phyloP scores from a whole-genome alignment of 2,113 vertebrate species.

The Tachycineta bicolor region DNA sequence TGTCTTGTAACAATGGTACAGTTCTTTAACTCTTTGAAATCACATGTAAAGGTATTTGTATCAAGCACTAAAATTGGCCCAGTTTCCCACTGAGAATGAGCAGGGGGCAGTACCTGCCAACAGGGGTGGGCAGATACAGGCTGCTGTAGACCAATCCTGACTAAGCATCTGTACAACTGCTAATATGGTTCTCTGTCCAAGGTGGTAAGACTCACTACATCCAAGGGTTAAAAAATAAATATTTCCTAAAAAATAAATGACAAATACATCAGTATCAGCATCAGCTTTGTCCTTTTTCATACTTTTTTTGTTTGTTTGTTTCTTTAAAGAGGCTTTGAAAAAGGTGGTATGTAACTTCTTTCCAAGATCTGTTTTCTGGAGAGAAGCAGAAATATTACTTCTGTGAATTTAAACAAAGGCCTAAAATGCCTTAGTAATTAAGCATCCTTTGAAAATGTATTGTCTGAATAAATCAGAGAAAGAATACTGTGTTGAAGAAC shows the following conservation, averaged over 20 bases:
- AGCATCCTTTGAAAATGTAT: not conserved
- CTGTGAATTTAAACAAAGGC: not conserved
- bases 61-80: not conserved
- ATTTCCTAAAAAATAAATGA: not conserved
- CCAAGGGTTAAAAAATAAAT: not conserved
- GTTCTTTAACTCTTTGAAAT: not conserved
- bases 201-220: not conserved
- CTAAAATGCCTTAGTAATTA: not conserved
- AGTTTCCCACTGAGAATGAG: not conserved
- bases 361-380: not conserved
- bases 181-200: not conserved
- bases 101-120: not conserved
- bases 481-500: not conserved
- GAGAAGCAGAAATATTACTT: not conserved
- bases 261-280: not conserved
- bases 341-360: not conserved
- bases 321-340: not conserved
- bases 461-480: not conserved
- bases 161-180: not conserved
- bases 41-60: not conserved
- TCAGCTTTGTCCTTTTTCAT: not conserved
- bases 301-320: not conserved
- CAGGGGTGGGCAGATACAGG: not conserved
- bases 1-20: not conserved
- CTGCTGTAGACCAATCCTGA: not conserved